Evolutionary conservation across 2,888 invertebrate species (phyloP), one percentile per base, ranked within the genome.

Genomic region (Hipparchia semele): DNA sequence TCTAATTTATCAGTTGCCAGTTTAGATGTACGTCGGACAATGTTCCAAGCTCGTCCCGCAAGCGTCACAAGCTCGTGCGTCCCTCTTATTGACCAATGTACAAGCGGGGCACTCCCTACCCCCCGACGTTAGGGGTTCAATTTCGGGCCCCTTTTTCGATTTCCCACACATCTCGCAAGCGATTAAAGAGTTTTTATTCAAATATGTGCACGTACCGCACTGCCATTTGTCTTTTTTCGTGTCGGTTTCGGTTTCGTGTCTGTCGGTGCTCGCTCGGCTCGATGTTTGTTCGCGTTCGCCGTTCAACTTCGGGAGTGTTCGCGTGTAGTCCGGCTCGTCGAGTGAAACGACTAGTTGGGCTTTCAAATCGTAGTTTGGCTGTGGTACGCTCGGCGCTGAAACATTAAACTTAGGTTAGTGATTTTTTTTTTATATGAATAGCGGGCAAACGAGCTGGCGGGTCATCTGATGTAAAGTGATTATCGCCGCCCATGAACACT

Each of bases 121-220:
- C 0, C 97, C 97, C 9, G 96, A 96, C 23, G 95, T 95, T 64
- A 97, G 89, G 0, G 96, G 96, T 75, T 94, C 94, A 45, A 95
- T 93, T 80, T 95, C 95, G 6, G 95, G 94, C 0, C 95, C 96
- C 64, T 84, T 85, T 71, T 92, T 93, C 0, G 96, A 96, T 83
- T 96, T 97, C 39, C 96, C 95, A 81, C 97, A 97, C 95, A 97
- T 97, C 76, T 96, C 96, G 83, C 97, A 97, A 39, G 96, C 96
- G 10, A 94, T 94, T 39, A 87, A 86, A 0, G 83, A 80, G 0
- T 85, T 80, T 2, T 87, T 86, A 82, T 97, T 97, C 12, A 96
- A 84, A 84, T 94, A 97, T 0, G 97, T 97, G 86, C 97, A 97
- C 0, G 95, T 94, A 0, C 91, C 92, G 83, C 97, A 97, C 76